These are phyloP conservation scores for Latrodectus hesperus DNA, from an alignment of 2,888 invertebrate species.

Conservation along the genomic window DNA sequence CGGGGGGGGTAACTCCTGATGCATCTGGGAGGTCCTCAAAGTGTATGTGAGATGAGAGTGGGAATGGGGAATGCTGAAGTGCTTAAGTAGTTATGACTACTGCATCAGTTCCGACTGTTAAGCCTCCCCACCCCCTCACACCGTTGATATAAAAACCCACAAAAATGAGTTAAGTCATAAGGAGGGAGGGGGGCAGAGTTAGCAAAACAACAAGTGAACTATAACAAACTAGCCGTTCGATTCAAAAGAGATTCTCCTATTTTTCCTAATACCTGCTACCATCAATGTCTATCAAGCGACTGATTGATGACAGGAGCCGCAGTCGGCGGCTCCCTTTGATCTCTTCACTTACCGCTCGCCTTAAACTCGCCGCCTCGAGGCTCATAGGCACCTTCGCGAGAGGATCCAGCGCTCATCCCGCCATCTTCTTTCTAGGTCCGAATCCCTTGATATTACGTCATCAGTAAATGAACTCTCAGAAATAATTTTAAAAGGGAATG, in stretches of 20 bases:
- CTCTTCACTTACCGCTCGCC: conserved; percentile 51
- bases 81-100: neutral
- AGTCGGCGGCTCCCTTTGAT: conserved; percentile 65
- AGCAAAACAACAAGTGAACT: conserved; percentile 28
- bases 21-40: neutral
- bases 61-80: no score
- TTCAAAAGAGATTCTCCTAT: conserved; percentile 12
- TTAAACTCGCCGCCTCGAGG: conserved; percentile 47
- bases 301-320: conserved; percentile 68
- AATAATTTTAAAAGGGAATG: no score
- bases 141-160: neutral
- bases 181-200: neutral
- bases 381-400: conserved; percentile 51
- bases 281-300: conserved; percentile 61
- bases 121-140: neutral
- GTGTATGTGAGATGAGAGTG: no score
- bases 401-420: neutral
- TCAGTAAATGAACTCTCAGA: no score
- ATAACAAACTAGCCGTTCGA: conserved; percentile 54
- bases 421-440: neutral
- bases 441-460: neutral
- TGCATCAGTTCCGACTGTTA: neutral
- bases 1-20: neutral
- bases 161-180: neutral
- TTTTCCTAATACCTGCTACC: conserved; percentile 22